These are phyloP conservation scores for Mythimna loreyi DNA, from an alignment of 2,888 invertebrate species.

Conservation along the genomic window DNA sequence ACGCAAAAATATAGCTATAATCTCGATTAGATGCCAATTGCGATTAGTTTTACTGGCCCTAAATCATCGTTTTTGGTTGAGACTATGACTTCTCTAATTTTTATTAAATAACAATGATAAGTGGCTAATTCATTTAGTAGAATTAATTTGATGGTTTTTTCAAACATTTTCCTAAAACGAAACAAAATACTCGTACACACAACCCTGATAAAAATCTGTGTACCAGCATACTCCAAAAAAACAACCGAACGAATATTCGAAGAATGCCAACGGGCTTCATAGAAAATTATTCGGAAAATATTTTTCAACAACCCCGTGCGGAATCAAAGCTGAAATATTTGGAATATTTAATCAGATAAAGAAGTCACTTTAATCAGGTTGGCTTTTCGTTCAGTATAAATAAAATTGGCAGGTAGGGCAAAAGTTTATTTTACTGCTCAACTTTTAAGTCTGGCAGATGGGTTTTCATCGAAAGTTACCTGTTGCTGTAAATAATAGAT, in stretches of 20 bases:
- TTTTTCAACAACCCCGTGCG: constrained; percentile 63
- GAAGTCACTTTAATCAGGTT: constrained; percentile 70
- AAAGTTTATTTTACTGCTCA: constrained; percentile 60
- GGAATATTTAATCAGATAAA: constrained; percentile 73
- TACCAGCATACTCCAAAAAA: constrained; percentile 13
- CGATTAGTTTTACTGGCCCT: too few species aligned
- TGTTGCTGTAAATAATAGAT: neutral
- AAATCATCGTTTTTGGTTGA: too few species aligned
- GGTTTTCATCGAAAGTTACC: neutral
- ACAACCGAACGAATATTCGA: constrained; percentile 52
- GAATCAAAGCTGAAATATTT: constrained; percentile 71
- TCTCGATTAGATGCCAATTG: too few species aligned
- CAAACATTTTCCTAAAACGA: too few species aligned
- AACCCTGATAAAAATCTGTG: too few species aligned
- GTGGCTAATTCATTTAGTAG: too few species aligned
- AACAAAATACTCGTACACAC: neutral
- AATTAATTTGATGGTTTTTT: too few species aligned
- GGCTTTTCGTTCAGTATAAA: constrained; percentile 72
- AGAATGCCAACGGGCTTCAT: constrained; percentile 49
- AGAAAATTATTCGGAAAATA: constrained; percentile 60
- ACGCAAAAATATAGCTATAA: too few species aligned
- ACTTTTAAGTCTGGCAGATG: neutral
- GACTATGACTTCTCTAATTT: too few species aligned
- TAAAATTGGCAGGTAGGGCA: constrained; percentile 66
- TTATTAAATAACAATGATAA: too few species aligned